Base-by-base conservation (phyloP, 2,888 invertebrate genomes). In the Brachycybe producta region DNA sequence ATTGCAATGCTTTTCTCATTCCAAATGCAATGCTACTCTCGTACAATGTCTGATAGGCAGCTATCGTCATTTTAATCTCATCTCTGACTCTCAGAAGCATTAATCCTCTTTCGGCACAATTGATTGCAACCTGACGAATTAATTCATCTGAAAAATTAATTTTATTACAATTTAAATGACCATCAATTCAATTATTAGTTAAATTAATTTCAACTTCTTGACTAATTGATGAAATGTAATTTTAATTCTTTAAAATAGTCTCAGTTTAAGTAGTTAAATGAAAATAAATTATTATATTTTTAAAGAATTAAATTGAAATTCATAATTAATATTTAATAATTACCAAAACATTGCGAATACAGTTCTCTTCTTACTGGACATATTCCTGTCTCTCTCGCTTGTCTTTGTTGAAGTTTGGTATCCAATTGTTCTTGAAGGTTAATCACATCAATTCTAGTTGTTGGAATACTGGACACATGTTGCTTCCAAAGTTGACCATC, bases 21-120 rank as follows among this genome's bases (percentile, higher is more conserved):
- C 94, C 95, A 65, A 94, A 98, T 1, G 95, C 94, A 46, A 95
- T 87, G 49, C 94, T 49, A 67, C 94, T 94, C 67, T 95, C 95
- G 64, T 95, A 94, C 1, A 98, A 73, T 0, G 91, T 88, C 68
- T 94, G 91, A 65, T 92, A 97, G 0, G 95, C 92, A 61, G 91
- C 85, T 71, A 97, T 83, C 0, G 95, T 94, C 82, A 97, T 92
- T 56, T 84, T 76, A 52, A 95, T 83, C 72, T 98, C 97, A 65
- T 98, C 95, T 21, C 97, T 76, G 3, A 97, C 85, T 59, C 95
- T 75, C 47, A 95, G 70, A 43, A 98, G 70, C 5, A 98, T 70
- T n/a, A 97, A 73, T 2, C 97, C 97, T 59, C 95, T 74, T 71
- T 98, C 97, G 0, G 88, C 86, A 65, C 97, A 97, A 66, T 92